phyloP scores from a whole-genome alignment of 2,113 vertebrate genomes.

The Chrysemys picta region DNA sequence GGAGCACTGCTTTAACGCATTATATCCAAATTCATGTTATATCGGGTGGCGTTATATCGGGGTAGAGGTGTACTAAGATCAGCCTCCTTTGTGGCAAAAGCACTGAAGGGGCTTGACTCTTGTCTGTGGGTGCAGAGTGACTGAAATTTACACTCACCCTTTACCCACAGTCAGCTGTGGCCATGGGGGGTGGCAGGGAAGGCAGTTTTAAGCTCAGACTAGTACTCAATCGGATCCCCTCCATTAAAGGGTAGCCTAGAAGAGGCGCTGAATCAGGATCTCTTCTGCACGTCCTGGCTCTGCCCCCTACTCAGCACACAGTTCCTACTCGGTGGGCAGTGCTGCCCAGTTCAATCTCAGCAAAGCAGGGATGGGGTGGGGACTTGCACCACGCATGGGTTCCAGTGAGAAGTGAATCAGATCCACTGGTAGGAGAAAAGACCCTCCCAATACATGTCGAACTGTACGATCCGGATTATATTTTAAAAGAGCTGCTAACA shows the following conservation, averaged over 20 bases:
- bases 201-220: background rate
- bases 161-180: background rate
- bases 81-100: background rate
- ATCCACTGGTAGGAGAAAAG: background rate
- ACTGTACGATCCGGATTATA: background rate
- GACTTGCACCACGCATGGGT: background rate
- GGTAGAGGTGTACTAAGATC: background rate
- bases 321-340: background rate
- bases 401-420: conserved; percentile 20
- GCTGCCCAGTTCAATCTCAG: background rate
- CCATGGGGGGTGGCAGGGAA: background rate
- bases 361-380: background rate
- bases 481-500: background rate
- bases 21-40: too few relatives aligned
- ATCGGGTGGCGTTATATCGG: too few relatives aligned
- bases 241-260: background rate
- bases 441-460: background rate
- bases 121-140: background rate
- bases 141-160: background rate
- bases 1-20: too few relatives aligned
- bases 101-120: background rate
- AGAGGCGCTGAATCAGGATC: background rate
- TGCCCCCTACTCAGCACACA: background rate
- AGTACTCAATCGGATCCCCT: background rate
- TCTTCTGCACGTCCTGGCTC: background rate